phyloP scores from a whole-genome alignment of 2,888 invertebrate genomes.

The Monopis laevigella region DNA sequence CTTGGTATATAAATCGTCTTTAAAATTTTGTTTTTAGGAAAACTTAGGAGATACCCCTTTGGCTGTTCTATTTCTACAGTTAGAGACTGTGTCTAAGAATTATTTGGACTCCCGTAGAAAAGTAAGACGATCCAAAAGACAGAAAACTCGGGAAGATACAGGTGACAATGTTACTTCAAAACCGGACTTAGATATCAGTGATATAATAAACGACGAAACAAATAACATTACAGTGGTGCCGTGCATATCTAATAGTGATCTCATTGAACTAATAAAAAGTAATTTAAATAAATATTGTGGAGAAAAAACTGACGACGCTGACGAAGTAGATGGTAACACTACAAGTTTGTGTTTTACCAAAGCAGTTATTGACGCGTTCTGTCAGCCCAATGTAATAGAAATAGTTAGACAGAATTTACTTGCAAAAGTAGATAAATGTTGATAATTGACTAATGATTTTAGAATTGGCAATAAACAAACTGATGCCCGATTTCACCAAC shows the following conservation, averaged over 20 bases:
- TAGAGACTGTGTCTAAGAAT: slow-evolving; percentile 48
- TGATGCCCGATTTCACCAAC: too few relatives aligned
- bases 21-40: slow-evolving; percentile 44
- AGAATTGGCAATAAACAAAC: too few relatives aligned
- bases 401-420: slow-evolving; percentile 60
- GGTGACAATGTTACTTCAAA: slow-evolving; percentile 13
- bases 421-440: slow-evolving; percentile 30
- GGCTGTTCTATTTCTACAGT: slow-evolving; percentile 48
- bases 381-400: slow-evolving; percentile 69
- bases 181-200: slow-evolving; percentile 34
- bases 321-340: slow-evolving; percentile 43
- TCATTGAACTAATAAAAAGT: slow-evolving; percentile 38
- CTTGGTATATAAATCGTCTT: too few relatives aligned
- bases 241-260: slow-evolving; percentile 30
- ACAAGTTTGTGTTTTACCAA: slow-evolving; percentile 43
- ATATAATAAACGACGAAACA: slow-evolving; percentile 32
- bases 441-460: too few relatives aligned
- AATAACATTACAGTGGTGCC: slow-evolving; percentile 38
- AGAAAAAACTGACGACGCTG: slow-evolving; percentile 27
- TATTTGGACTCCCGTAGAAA: slow-evolving; percentile 45
- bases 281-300: slow-evolving; percentile 36
- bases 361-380: slow-evolving; percentile 71
- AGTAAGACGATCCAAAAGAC: slow-evolving; percentile 42
- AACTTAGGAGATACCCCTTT: slow-evolving; percentile 54
- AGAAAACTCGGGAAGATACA: slow-evolving; percentile 40